Base-by-base conservation (phyloP, 2,113 vertebrate species). In the Pholis gunnellus region DNA sequence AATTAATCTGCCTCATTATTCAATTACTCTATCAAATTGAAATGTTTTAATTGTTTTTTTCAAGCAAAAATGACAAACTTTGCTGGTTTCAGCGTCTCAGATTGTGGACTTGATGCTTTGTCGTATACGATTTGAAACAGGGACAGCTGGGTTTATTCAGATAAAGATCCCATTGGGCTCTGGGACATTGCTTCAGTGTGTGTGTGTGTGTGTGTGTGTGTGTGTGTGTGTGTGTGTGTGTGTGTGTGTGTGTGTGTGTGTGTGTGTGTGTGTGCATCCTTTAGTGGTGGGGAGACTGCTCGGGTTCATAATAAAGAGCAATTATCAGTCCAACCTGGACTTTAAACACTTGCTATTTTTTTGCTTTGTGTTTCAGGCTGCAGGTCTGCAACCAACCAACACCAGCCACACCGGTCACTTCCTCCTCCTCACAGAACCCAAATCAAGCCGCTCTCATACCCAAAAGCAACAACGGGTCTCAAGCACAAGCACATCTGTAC, bases 401-500 rank as follows among this genome's bases (percentile, higher is more conserved):
- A 29, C 52, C 18, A 25, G 5, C 27, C 40, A 5, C 14, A 40
- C 52, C 34, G 25, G 40, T 60, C 52, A 31, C 50, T 29, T 20
- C 44, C 42, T 18, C 7, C 3, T 20, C 27, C 68, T n/a, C 0
- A 20, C 10, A 29, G n/a, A 14, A n/a, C 38, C 8, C 11, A 14
- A 6, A 40, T 3, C 29, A 15, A 50, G 56, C 60, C 34, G 61
- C 31, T 63, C 52, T 34, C 50, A 34, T 4, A 2, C 27, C 50
- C 50, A 50, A 69, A 79, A 72, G 42, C 10, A 66, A 72, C 70
- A 9, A 36, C 31, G 42, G 42, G 44, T 14, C 65, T 31, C 9
- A 34, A 31, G 14, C 65, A 25, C 9, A 34, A 31, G 14, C 34
- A n/a, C 31, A 9, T 40, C 29, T 10, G 9, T 11, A 31, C 1